Evolutionary conservation across 2,888 invertebrate species (phyloP), one percentile per base, ranked within the genome.

Genomic region (Papilio demoleus): DNA sequence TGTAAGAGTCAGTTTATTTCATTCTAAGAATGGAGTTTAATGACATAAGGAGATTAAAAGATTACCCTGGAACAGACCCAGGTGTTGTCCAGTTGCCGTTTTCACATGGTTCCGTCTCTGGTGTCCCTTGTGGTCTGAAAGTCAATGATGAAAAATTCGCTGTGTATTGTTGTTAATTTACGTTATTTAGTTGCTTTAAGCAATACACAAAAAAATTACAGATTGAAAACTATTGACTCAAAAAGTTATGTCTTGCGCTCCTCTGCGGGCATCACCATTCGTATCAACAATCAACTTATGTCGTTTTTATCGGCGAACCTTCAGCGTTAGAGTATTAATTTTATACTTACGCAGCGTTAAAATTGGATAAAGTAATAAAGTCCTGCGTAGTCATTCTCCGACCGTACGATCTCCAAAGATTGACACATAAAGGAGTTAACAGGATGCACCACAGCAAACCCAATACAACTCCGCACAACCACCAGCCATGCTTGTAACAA

Each of bases 401-500:
- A 2, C 90, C 93, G 65, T 90, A 91, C 0, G 77, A 76, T 27
- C 90, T 80, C 91, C 92, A 92, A 34, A 95, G 84, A 75, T 93
- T 93, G 12, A 95, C 94, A 64, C 94, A 94, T 2, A 94, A 88
- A 0, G 96, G 95, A 12, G 88, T 87, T 19, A 92, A 75, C 0
- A 94, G 93, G 4, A 94, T 93, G 70, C 95, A 93, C 94, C 96
- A 94, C 17, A 94, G 77, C 85, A 81, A 59, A 81, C 93, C 81
- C 87, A 95, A 74, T 14, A 94, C 77, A 72, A 95, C 89, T 2
- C 94, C 94, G 68, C 94, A 94, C 67, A 96, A 94, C 95, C 96
- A 96, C 86, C 95, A 94, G 6, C 95, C 96, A 75, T 96, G 95
- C 94, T 95, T 85, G 58, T 81, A 84, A 70, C 64, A 27, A 36